phyloP scores from a whole-genome alignment of 2,797 vertebrate genomes.

The Manis javanica region DNA sequence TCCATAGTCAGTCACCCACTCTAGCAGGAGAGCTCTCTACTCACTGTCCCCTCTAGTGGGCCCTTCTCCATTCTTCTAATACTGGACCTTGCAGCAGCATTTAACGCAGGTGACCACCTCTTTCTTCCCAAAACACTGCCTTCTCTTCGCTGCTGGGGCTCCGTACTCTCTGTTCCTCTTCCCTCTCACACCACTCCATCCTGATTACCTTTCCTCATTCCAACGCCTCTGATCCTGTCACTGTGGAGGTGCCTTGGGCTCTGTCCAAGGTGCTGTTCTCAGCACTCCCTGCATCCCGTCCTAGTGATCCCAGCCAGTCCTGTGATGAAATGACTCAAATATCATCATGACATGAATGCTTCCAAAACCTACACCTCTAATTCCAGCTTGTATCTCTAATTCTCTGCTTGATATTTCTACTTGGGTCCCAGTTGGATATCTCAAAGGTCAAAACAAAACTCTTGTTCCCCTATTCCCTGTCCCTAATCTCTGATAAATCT shows the following conservation, averaged over 20 bases:
- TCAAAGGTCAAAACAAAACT: background rate
- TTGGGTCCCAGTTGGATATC: background rate
- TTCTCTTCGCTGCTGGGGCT: background rate
- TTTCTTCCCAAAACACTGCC: background rate
- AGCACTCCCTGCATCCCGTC: background rate
- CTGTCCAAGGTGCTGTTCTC: background rate
- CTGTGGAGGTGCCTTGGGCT: background rate
- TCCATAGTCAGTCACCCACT: background rate
- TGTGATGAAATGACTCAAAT: background rate
- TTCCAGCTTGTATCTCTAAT: background rate
- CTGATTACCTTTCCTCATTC: background rate
- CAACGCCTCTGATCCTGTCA: background rate
- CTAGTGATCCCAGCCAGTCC: background rate
- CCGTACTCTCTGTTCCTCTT: background rate
- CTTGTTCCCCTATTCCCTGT: background rate
- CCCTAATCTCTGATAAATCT: background rate
- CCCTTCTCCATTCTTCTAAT: background rate
- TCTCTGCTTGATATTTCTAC: background rate
- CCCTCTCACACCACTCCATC: background rate
- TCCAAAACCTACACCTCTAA: background rate
- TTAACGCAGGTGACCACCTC: fast-evolving
- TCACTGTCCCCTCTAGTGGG: background rate
- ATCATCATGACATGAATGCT: background rate
- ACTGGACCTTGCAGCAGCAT: background rate
- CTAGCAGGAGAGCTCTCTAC: background rate